Conservation (phyloP, 2,113 vertebrate genomes). For the Petroica traversi region DNA sequence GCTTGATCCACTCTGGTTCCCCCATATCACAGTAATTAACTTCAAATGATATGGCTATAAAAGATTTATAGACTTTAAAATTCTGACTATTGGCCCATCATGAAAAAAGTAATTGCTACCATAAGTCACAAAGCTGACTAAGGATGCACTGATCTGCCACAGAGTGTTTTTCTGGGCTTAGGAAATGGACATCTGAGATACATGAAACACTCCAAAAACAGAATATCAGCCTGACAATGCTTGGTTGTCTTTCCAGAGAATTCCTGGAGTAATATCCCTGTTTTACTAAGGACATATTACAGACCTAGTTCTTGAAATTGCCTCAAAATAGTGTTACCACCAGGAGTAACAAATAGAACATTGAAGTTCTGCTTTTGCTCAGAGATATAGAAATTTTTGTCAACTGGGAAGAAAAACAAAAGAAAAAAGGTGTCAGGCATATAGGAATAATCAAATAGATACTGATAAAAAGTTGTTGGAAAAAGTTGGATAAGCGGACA, state of each 20-base stretch:
- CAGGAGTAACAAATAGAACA: neutral
- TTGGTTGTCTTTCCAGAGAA: neutral
- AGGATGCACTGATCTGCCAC: neutral
- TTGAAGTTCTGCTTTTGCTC: neutral
- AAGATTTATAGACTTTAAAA: neutral
- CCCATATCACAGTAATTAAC: neutral
- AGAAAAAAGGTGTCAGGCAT: accelerated
- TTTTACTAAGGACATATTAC: neutral
- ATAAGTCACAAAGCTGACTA: neutral
- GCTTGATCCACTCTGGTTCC: neutral
- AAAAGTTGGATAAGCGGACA: neutral
- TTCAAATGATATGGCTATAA: neutral
- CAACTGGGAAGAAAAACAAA: neutral
- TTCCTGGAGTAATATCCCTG: neutral
- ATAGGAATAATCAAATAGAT: neutral
- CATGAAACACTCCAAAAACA: neutral
- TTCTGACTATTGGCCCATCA: neutral
- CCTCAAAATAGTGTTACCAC: neutral
- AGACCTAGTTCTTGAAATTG: neutral
- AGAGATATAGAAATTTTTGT: neutral
- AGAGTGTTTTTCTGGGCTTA: neutral
- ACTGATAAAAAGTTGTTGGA: neutral
- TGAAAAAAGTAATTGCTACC: neutral
- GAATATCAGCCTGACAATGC: neutral
- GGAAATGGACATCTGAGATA: neutral